Evolutionary conservation across 2,888 invertebrate species (phyloP), one percentile per base, ranked within the genome.

Genomic region (Hemaris fuciformis): DNA sequence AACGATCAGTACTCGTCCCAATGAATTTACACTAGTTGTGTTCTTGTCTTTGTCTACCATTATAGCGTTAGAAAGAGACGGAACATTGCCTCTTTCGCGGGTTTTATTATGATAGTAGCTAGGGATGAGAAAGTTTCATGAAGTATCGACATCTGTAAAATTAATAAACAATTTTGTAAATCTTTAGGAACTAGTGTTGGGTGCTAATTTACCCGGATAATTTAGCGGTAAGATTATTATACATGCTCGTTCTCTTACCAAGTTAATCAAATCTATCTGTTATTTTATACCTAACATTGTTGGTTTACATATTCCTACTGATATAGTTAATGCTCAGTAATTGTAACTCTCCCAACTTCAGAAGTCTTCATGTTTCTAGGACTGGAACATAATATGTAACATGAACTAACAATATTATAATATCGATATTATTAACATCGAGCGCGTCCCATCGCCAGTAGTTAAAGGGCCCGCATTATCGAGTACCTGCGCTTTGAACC

Each of bases 401-500:
- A n/a, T n/a, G n/a, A n/a, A n/a, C n/a, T n/a, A n/a, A n/a, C n/a
- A n/a, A n/a, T n/a, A n/a, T n/a, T n/a, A n/a, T n/a, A 2, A 6
- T 23, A 42, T 53, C 48, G 41, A 41, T 25, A 13, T 18, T 10
- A 6, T 23, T 13, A 8, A 8, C 10, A 48, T 23, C 6, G 15
- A 7, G 10, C n/a, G 10, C n/a, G 38, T 20, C 48, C 15, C 60
- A 41, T 27, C 41, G 13, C 48, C 23, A 60, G 48, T 41, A 48
- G 48, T 53, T 23, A 59, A 60, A 60, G 53, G 53, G 53, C 23
- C 27, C 48, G 53, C 70, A 78, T 76, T 77, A 75, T 74, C 80
- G 83, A 83, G 89, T 91, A 91, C 91, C 91, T 91, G 89, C 77
- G 76, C 70, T 72, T 72, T 72, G 77, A 76, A 67, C 80, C 82